Conservation (phyloP, 2,113 vertebrate species). For the Illadopsis cleaveri region DNA sequence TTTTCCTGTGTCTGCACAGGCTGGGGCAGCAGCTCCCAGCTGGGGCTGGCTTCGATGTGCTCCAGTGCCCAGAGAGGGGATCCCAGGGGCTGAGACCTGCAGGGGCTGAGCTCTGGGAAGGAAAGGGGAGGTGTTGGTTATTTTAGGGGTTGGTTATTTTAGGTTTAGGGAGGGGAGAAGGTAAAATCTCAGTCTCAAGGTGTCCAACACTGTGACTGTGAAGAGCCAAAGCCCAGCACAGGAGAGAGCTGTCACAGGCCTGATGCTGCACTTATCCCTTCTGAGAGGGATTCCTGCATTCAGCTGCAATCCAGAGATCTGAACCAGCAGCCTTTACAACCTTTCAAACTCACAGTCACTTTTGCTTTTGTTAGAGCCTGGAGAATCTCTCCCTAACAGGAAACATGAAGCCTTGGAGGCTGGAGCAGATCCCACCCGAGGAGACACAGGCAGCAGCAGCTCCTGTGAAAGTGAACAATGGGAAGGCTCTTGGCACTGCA, state of each 20-base stretch:
- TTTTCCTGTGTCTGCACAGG: background rate
- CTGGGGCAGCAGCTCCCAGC: background rate
- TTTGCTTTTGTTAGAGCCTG: background rate
- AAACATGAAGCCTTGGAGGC: background rate
- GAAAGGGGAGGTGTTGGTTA: accelerated
- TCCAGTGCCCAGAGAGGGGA: background rate
- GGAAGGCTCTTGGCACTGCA: conserved; percentile 28
- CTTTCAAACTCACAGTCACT: background rate
- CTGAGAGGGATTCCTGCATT: background rate
- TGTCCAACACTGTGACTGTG: background rate
- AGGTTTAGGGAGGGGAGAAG: background rate
- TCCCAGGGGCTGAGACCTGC: background rate
- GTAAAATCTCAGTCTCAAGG: background rate
- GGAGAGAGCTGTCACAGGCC: background rate
- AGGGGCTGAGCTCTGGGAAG: background rate
- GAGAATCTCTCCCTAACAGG: background rate
- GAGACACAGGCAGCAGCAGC: conserved; percentile 19
- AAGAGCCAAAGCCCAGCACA: background rate
- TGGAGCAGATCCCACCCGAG: background rate
- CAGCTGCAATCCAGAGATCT: background rate
- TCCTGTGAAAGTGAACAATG: background rate
- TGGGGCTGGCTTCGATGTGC: background rate
- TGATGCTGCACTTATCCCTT: background rate
- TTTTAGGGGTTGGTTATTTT: background rate
- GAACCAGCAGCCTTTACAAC: background rate